phyloP scores from a whole-genome alignment of 2,113 vertebrate species.

The Heterochromis multidens region DNA sequence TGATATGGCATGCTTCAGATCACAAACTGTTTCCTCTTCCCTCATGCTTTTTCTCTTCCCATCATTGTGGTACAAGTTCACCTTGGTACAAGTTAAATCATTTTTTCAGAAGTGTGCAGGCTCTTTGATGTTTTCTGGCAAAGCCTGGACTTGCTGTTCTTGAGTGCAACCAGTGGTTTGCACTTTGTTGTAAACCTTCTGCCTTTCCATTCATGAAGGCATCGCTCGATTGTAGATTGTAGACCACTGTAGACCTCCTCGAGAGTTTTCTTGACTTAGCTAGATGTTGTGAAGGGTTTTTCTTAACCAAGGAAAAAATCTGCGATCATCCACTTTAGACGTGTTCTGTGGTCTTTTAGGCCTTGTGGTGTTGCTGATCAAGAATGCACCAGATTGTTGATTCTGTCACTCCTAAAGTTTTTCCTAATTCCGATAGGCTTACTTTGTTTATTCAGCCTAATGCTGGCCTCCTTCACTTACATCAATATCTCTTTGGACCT shows the following conservation, averaged over 20 bases:
- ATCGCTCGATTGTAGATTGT: no score
- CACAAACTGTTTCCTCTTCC: background rate
- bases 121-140: background rate
- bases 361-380: background rate
- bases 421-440: background rate
- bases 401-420: background rate
- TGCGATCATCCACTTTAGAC: background rate
- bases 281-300: background rate
- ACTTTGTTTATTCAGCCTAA: background rate
- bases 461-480: background rate
- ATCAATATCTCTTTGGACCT: background rate
- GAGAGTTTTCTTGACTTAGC: background rate
- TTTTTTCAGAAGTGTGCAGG: no score
- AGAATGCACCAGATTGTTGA: background rate
- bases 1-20: background rate
- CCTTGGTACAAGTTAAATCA: background rate
- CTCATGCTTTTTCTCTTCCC: background rate
- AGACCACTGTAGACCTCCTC: background rate
- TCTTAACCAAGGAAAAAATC: background rate
- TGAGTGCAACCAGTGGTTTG: background rate
- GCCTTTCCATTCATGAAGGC: background rate
- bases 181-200: background rate
- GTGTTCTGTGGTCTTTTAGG: background rate
- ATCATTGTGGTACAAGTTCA: background rate
- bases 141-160: background rate